Percentiles rank a stretch among this genome's conserved stretches.
These are phyloP conservation scores for Taxidea taxus DNA, from an alignment of 2,113 vertebrate species.

Conservation along the genomic window DNA sequence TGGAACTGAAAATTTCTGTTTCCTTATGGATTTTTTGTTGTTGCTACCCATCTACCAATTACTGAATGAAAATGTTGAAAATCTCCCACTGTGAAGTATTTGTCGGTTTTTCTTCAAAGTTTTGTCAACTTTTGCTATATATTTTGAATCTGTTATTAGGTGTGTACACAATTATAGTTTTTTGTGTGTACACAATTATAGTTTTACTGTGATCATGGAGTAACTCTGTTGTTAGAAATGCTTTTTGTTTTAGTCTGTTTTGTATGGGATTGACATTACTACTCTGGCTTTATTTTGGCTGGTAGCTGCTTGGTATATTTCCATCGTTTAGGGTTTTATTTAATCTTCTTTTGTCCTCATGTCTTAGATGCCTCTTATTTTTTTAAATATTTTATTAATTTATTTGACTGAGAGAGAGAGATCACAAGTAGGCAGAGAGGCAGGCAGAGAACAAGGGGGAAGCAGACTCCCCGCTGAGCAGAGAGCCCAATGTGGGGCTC, in stretches of 20 bases:
- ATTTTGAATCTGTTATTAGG: constrained; percentile 8
- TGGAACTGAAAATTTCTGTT: not conserved
- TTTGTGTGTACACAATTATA: not conserved
- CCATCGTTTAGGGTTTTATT: not conserved
- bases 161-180: not conserved
- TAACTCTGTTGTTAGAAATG: not conserved
- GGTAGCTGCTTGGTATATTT: not conserved
- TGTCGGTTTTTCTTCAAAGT: not conserved
- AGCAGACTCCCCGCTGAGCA: too few species aligned
- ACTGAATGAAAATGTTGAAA: not conserved
- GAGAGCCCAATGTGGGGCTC: too few species aligned
- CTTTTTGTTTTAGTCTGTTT: constrained; percentile 11
- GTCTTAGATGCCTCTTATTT: not conserved
- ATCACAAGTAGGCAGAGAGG: too few species aligned
- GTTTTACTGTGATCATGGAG: not conserved
- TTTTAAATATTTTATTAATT: too few species aligned
- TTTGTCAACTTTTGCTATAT: not conserved
- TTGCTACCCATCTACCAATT: not conserved
- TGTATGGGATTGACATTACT: not conserved
- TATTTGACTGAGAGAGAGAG: too few species aligned
- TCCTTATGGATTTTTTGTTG: not conserved
- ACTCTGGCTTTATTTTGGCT: not conserved
- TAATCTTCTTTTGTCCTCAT: not conserved
- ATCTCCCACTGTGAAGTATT: not conserved
- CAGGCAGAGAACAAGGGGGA: too few species aligned